Evolutionary conservation across 2,797 vertebrate species (phyloP).

Genomic region (Scleropages formosus): DNA sequence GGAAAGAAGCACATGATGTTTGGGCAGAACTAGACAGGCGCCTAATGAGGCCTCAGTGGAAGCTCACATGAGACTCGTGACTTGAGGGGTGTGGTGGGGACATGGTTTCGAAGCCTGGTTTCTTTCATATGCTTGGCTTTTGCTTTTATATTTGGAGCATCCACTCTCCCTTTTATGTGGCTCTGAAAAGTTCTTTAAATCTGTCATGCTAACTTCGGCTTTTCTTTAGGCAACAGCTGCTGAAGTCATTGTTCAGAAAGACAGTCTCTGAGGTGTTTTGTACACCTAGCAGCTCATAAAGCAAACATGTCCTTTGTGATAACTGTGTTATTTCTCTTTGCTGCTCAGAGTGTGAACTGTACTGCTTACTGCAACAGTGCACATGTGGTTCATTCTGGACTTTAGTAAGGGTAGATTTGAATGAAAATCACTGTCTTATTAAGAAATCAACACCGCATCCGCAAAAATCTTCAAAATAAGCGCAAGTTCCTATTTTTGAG

Average conservation of each 20-base stretch:
- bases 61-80: not conserved
- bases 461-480: too few species aligned
- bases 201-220: not conserved
- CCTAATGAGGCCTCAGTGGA: not conserved
- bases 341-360: too few species aligned
- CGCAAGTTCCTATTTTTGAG: too few species aligned
- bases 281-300: not conserved
- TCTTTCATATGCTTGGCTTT: not conserved
- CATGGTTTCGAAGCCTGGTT: not conserved
- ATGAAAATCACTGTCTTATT: too few species aligned
- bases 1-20: conserved; percentile 45
- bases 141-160: not conserved
- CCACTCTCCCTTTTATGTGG: not conserved
- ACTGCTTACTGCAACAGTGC: too few species aligned
- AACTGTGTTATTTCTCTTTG: too few species aligned
- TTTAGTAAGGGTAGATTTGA: too few species aligned
- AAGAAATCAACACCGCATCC: too few species aligned
- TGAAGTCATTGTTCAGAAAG: too few species aligned
- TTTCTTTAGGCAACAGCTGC: too few species aligned
- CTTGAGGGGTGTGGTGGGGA: not conserved
- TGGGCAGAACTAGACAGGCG: not conserved
- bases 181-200: not conserved
- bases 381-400: too few species aligned
- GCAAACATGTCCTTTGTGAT: not conserved
- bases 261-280: not conserved